phyloP scores from a whole-genome alignment of 2,888 invertebrate species.

The Drosophila longiperda region DNA sequence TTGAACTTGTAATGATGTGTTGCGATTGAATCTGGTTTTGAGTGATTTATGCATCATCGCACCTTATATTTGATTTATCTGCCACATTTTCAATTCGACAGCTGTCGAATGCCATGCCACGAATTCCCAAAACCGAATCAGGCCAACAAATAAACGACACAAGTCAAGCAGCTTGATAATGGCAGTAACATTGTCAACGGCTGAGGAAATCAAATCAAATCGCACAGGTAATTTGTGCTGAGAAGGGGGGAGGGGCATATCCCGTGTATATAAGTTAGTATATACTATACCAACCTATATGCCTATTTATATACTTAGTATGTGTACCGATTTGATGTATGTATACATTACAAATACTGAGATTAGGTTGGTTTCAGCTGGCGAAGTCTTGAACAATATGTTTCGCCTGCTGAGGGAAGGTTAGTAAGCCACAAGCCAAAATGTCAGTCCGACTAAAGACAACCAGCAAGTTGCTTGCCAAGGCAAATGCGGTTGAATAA shows the following conservation, averaged over 20 bases:
- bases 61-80: constrained; percentile 64
- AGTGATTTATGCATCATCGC: constrained; percentile 42
- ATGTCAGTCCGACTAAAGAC: constrained; percentile 27
- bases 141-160: constrained; percentile 56
- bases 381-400: constrained; percentile 38
- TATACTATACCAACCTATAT: constrained; percentile 14
- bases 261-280: constrained; percentile 19
- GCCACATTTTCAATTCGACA: constrained; percentile 57
- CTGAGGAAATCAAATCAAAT: constrained; percentile 76
- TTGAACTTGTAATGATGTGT: background rate
- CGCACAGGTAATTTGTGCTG: constrained; percentile 73
- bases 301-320: constrained; percentile 2
- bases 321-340: constrained; percentile 19
- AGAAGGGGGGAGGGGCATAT: constrained; percentile 3
- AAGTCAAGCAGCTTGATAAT: constrained; percentile 58
- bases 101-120: constrained; percentile 61
- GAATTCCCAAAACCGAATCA: constrained; percentile 53
- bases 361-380: constrained; percentile 61
- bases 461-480: constrained; percentile 29
- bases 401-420: constrained; percentile 37
- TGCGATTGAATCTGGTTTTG: constrained; percentile 22
- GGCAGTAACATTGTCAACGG: constrained; percentile 21
- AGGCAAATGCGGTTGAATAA: constrained; percentile 58
- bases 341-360: constrained; percentile 67
- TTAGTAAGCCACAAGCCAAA: constrained; percentile 50